Percentiles rank a stretch among this genome's conserved stretches.
These are phyloP conservation scores for Hyposoter dolosus DNA, from an alignment of 2,888 invertebrate genomes.

Conservation along the genomic window DNA sequence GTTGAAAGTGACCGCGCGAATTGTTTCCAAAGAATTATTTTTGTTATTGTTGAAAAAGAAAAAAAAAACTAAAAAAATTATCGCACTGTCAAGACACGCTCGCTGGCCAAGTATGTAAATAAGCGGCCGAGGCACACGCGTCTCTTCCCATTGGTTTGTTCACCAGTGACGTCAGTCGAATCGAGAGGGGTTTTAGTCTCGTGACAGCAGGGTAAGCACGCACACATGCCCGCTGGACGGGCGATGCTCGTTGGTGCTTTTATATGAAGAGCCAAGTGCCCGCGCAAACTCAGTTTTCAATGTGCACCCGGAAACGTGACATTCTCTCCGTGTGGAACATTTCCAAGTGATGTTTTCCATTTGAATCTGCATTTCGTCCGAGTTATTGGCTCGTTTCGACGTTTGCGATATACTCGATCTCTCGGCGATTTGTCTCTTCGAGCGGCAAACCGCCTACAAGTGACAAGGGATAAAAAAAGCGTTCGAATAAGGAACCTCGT, in stretches of 20 bases:
- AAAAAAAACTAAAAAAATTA: slow-evolving; percentile 5
- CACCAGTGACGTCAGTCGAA: slow-evolving; percentile 69
- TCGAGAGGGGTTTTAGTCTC: slow-evolving; percentile 68
- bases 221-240: slow-evolving; percentile 20
- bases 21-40: slow-evolving; percentile 5
- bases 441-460: not conserved
- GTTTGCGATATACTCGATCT: not conserved
- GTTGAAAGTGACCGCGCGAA: not conserved
- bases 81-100: slow-evolving; percentile 50
- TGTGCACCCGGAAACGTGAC: slow-evolving; percentile 65
- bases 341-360: slow-evolving; percentile 30
- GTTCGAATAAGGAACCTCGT: not conserved
- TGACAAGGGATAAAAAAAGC: not conserved
- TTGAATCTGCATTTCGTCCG: not conserved
- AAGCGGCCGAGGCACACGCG: slow-evolving; percentile 35
- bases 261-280: slow-evolving; percentile 75
- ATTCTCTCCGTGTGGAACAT: slow-evolving; percentile 35
- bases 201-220: slow-evolving; percentile 70
- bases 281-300: slow-evolving; percentile 76
- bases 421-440: not conserved
- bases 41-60: slow-evolving; percentile 18
- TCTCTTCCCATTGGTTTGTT: slow-evolving; percentile 69
- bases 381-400: not conserved
- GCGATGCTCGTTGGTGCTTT: slow-evolving; percentile 73
- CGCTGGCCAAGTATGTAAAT: slow-evolving; percentile 60